Evolutionary conservation across 2,113 vertebrate species (phyloP), one percentile per base, ranked within the genome.

Genomic region (Takifugu bimaculatus): DNA sequence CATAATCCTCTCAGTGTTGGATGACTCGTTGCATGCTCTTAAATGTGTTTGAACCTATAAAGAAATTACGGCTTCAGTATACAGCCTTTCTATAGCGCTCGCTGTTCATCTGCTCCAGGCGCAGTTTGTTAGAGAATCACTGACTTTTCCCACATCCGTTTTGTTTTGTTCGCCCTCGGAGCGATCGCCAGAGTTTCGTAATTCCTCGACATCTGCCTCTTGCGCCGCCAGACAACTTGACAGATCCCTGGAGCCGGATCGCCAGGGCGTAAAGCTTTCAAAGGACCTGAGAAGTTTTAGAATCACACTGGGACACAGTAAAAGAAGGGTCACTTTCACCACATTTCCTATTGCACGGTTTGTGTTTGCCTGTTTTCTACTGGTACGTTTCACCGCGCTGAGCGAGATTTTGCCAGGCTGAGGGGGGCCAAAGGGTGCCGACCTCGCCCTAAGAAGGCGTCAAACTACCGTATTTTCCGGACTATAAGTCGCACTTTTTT

Each of bases 171-270:
- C 54, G 52, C 68, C 78, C 72, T 85, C 64, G 57, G 70, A 78
- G 75, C 76, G 74, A 74, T 72, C 63, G 54, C 63, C 54, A 53
- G 26, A 13, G 45, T 54, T 79, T 72, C 56, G 68, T 76, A 78
- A 72, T 85, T 72, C 76, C 50, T 78, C 65, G 51, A 78, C 80
- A 79, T 83, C 80, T 87, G 80, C 74, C 84, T 70, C 47, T 73
- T 1, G 14, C 32, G 45, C 63, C 55, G 54, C 62, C 64, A 68
- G 68, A 71, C 50, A 77, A 75, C 50, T 57, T 54, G 53, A 68
- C 50, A 50, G 49, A 28, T 51, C 49, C 63, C 1, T 12, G 63
- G 51, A 54, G 52, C 42, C 20, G 12, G 56, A 65, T 68, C 66
- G 25, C 57, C 43, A 32, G 27, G 32, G 35, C 60, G 48, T 27